Base-by-base conservation (phyloP, 2,113 vertebrate species). In the Podiceps cristatus region DNA sequence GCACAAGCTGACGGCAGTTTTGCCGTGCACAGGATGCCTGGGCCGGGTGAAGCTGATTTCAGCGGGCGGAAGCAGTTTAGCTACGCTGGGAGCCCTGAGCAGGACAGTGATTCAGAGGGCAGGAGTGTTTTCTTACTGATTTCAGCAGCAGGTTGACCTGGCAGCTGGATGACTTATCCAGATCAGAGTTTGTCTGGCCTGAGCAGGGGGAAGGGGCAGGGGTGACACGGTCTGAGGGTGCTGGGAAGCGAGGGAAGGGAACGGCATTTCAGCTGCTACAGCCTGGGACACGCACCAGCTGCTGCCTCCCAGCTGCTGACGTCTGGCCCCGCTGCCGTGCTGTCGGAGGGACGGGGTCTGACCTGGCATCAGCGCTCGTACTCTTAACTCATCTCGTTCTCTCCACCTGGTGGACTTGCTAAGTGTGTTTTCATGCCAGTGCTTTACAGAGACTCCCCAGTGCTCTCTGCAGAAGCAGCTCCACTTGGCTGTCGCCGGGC, bases 401-500 rank as follows among this genome's bases (percentile, higher is more conserved):
- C 95, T 86, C 90, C 97, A 94, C 93, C 92, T 96, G 96, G 17
- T 96, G 96, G 96, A 90, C 71, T 69, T 9, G 31, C 19, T 40
- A 2, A 18, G 6, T 7, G 67, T 55, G 59, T 17, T 64, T 64
- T 22, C 22, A 6, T 68, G 50, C 40, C 69, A 20, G 64, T 4
- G 52, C 37, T 35, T 47, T 16, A 8, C 37, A 45, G 69, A 29
- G 74, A 18, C 44, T 84, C 20, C 66, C 20, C 60, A 9, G 69
- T 0, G 2, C 60, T 86, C 56, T 22, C 63, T 86, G 45, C 53
- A 66, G 86, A 58, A 55, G 1, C 78, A 49, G 88, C 71, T 79
- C 66, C 13, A 0, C 56, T 25, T 10, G 33, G 45, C 60, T 50
- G 10, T 4, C 3, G 0, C 69, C 15, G 4, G 0, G 33, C 27